These are phyloP conservation scores for Steinernema scapterisci DNA, from an alignment of 2,888 invertebrate species.

Conservation along the genomic window DNA sequence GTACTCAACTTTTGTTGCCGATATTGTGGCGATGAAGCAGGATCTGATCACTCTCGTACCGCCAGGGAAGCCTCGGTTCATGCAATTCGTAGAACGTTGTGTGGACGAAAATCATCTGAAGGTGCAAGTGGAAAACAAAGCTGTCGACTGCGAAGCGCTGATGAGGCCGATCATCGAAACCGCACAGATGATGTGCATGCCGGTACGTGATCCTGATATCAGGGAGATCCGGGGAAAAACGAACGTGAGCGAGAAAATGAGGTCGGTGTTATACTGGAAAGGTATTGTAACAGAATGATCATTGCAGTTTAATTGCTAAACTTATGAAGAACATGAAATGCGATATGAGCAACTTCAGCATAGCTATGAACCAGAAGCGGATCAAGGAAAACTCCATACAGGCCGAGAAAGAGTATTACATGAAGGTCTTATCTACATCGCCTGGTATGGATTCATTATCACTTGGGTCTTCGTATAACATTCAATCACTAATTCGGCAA, in stretches of 20 bases:
- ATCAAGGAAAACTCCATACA: slow-evolving; percentile 24
- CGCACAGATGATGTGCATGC: slow-evolving; percentile 24
- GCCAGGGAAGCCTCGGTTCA: not conserved
- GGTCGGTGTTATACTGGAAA: not conserved
- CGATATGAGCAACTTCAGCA: slow-evolving; percentile 5
- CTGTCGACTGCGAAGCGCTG: not conserved
- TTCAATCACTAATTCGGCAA: not conserved
- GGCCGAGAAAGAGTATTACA: not conserved
- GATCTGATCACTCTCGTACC: not conserved
- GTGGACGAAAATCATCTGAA: slow-evolving; percentile 1
- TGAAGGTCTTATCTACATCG: not conserved
- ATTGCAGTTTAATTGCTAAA: not conserved
- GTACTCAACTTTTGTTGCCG: not conserved
- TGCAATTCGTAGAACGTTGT: not conserved
- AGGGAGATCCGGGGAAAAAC: not conserved
- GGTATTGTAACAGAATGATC: not conserved
- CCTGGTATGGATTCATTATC: not conserved
- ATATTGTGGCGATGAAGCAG: not conserved
- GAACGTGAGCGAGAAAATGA: not conserved
- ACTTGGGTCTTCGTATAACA: not conserved
- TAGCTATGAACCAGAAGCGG: not conserved
- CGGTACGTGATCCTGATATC: not conserved
- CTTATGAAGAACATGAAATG: not conserved
- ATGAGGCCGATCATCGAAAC: not conserved
- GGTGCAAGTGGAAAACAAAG: slow-evolving; percentile 1